A percentile compares a stretch with the other conserved stretches of the same genome.
These are phyloP conservation scores for Phrynocephalus forsythii DNA, from an alignment of 2,797 vertebrate species.

Conservation along the genomic window DNA sequence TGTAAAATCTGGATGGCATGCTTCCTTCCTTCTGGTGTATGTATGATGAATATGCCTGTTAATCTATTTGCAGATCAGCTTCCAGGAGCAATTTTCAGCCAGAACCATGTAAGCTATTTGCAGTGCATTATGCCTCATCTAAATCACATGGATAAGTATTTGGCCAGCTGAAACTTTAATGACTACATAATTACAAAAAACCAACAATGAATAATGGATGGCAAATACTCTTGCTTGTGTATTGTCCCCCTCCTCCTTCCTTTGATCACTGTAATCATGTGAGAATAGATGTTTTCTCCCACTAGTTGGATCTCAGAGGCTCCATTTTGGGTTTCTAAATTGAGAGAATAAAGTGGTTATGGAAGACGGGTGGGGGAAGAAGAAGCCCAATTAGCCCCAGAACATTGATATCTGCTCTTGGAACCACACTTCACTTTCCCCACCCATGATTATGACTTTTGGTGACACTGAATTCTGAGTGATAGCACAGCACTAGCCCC, in stretches of 20 bases:
- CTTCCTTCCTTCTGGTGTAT: neutral
- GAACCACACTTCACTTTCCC: too few relatives aligned
- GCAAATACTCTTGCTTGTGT: constrained; percentile 21
- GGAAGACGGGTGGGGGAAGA: too few relatives aligned
- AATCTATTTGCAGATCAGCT: constrained; percentile 15
- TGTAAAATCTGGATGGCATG: neutral
- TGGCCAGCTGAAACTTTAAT: constrained; percentile 42
- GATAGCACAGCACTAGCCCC: too few relatives aligned
- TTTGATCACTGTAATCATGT: neutral
- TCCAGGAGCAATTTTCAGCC: constrained; percentile 13
- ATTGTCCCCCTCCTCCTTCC: neutral
- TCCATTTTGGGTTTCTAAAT: neutral
- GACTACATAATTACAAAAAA: constrained; percentile 38
- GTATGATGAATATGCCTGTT: constrained; percentile 4
- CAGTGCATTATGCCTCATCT: constrained; percentile 20
- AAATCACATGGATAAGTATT: constrained; percentile 23
- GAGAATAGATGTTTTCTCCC: neutral
- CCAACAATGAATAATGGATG: constrained; percentile 41
- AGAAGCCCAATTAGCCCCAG: neutral
- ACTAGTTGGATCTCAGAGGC: neutral
- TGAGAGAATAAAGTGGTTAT: neutral
- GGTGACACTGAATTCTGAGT: too few relatives aligned
- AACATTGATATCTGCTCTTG: neutral
- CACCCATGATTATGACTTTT: too few relatives aligned
- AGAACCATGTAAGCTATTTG: constrained; percentile 15